Base-by-base conservation (phyloP, 37 sponge, comb jelly and placozoan species). In the Haliclona indistincta region DNA sequence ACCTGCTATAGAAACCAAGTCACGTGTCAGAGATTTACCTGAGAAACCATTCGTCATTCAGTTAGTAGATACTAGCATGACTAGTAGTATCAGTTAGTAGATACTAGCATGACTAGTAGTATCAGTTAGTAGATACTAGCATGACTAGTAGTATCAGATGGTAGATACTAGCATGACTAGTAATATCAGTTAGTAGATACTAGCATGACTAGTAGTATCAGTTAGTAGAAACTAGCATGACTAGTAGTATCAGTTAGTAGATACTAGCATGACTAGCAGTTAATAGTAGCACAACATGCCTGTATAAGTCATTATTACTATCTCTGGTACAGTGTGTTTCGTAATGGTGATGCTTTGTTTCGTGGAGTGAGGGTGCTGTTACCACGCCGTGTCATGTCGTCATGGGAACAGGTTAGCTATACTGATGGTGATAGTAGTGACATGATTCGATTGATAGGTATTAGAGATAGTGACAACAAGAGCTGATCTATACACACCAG, bases 331-430 rank as follows among this genome's bases (percentile, higher is more conserved):
- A 90, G 91, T 81, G 91, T 90, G 28, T 90, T 83, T 70, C 75
- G 91, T 3, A 90, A 90, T 84, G 91, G 91, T 45, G 91, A 90
- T 80, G 81, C 76, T 52, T 54, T 44, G n/a, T 90, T 58, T 77
- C 77, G 70, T 47, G 91, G 91, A 25, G 86, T 61, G 11, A 58
- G 78, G 10, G 80, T 90, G 2, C 73, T 90, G 8, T 53, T 90
- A 20, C 51, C 81, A 7, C 65, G 76, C 42, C 64, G 54, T 43
- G 81, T 76, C 33, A 54, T 84, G 73, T 45, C 17, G 6, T 70
- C 73, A 6, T 72, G 77, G 86, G 91, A 90, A 30, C 76, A 85
- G 38, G 85, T 78, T 20, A 44, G 79, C 42, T 20, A 40, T 22
- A 39, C 3, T 45, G 3, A 15, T 17, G 20, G 52, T 47, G 10